These are phyloP conservation scores for Dilophus febrilis DNA, from an alignment of 2,888 invertebrate species.

Conservation along the genomic window DNA sequence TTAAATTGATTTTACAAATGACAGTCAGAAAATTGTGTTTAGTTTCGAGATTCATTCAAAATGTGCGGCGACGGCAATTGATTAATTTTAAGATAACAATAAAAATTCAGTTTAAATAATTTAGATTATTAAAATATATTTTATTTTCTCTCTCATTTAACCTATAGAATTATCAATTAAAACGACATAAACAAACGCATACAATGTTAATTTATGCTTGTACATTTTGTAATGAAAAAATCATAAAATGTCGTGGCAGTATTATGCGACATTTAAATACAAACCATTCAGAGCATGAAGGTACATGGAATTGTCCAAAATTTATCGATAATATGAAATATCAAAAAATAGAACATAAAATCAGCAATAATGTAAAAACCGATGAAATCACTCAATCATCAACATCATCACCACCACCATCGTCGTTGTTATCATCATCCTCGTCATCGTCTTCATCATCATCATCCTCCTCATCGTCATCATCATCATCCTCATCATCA, in stretches of 20 bases:
- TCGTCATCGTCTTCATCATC: too few relatives aligned
- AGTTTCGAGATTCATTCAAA: too few relatives aligned
- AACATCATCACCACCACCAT: conserved; percentile 1
- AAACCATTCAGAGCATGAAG: conserved; percentile 17
- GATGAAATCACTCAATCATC: not conserved
- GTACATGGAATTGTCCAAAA: conserved; percentile 10
- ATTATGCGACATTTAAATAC: conserved; percentile 19
- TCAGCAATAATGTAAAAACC: conserved; percentile 4
- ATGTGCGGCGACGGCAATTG: too few relatives aligned
- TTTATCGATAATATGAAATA: conserved; percentile 7
- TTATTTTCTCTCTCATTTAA: not conserved
- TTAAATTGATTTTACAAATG: too few relatives aligned
- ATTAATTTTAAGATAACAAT: not conserved
- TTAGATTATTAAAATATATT: too few relatives aligned
- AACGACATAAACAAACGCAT: conserved; percentile 9
- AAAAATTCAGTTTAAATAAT: too few relatives aligned
- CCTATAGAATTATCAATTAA: conserved; percentile 4
- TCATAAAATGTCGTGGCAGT: not conserved
- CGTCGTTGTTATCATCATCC: too few relatives aligned
- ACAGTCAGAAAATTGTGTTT: too few relatives aligned
- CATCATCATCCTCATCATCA: too few relatives aligned
- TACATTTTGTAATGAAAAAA: conserved; percentile 8
- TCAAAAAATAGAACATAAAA: conserved; percentile 1
- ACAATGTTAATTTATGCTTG: conserved; percentile 9
- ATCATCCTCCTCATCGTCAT: too few relatives aligned